Conservation (phyloP, 2,797 vertebrate genomes). For the Podargus strigoides region DNA sequence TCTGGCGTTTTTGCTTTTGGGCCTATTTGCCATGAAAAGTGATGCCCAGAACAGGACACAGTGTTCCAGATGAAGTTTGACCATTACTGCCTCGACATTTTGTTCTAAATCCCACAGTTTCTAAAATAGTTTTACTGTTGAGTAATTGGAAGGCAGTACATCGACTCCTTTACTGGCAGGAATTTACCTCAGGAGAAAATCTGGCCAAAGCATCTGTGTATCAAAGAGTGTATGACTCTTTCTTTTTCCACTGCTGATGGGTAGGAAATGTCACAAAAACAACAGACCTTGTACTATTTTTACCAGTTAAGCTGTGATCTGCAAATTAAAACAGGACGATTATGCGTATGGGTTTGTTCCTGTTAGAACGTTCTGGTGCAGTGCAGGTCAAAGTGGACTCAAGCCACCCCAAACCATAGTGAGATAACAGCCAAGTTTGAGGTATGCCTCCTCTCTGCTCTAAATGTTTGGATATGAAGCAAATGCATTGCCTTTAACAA, state of each 20-base stretch:
- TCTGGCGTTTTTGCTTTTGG: background rate
- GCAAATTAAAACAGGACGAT: background rate
- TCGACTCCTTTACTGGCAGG: background rate
- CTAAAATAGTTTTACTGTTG: background rate
- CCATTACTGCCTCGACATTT: background rate
- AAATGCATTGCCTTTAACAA: background rate
- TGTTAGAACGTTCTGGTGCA: background rate
- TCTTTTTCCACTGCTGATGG: background rate
- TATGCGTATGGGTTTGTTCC: background rate
- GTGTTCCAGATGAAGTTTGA: background rate
- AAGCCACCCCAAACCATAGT: accelerated
- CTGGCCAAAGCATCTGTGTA: background rate
- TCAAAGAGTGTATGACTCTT: background rate
- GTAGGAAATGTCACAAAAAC: background rate
- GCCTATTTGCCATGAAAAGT: background rate
- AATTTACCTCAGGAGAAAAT: conserved; percentile 1
- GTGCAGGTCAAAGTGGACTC: accelerated
- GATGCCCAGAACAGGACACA: background rate
- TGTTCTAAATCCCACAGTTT: background rate
- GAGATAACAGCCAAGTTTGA: background rate
- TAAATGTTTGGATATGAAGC: background rate
- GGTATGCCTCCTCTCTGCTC: background rate
- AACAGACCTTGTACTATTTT: background rate
- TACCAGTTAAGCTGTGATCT: background rate
- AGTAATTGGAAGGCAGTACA: background rate